Evolutionary conservation across 2,888 invertebrate species (phyloP).

Genomic region (Ennomos fuscantarius): DNA sequence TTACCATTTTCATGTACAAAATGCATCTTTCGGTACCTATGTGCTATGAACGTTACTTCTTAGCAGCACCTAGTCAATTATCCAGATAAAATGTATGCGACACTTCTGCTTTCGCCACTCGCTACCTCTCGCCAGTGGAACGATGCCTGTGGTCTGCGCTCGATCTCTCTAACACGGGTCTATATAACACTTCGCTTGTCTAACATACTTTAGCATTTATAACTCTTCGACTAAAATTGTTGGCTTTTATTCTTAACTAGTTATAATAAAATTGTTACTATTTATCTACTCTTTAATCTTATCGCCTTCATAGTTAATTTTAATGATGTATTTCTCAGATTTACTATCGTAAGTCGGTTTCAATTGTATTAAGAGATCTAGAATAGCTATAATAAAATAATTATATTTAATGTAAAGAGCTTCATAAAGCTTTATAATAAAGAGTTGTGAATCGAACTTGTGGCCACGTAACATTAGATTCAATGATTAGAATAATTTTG

Average conservation of each 20-base stretch:
- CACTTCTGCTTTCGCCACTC: conserved; percentile 42
- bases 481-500: conserved; percentile 67
- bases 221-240: conserved; percentile 50
- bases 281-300: conserved; percentile 59
- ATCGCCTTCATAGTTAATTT: conserved; percentile 65
- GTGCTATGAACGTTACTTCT: conserved; percentile 16
- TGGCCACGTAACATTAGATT: conserved; percentile 79
- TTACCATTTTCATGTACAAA: conserved; percentile 12
- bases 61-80: conserved; percentile 34
- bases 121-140: conserved; percentile 42
- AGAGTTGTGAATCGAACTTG: conserved; percentile 85
- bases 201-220: conserved; percentile 57
- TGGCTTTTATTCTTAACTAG: conserved; percentile 57
- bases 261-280: conserved; percentile 51
- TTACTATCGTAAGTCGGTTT: conserved; percentile 55
- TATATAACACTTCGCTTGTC: conserved; percentile 78
- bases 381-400: conserved; percentile 58
- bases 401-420: conserved; percentile 78
- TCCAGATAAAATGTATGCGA: conserved; percentile 17
- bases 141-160: conserved; percentile 54
- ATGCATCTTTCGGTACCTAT: conserved; percentile 10
- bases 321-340: conserved; percentile 55
- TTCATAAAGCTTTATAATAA: conserved; percentile 83
- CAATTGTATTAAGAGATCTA: conserved; percentile 60
- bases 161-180: conserved; percentile 57